Evolutionary conservation across 2,797 vertebrate genomes (phyloP).

Genomic region (Crenichthys baileyi): DNA sequence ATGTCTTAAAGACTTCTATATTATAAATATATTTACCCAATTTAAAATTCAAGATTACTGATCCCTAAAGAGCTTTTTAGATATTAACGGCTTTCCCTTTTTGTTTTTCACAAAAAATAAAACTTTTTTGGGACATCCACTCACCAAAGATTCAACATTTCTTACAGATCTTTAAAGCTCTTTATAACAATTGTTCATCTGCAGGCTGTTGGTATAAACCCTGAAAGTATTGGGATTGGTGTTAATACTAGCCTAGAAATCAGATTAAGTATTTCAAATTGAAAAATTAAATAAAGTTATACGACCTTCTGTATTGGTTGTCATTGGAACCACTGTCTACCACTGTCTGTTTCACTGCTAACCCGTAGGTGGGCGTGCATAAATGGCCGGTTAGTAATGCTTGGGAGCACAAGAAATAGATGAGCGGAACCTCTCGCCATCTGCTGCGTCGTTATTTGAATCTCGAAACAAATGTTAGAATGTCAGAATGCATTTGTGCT

Average conservation of each 20-base stretch:
- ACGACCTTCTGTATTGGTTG: neutral
- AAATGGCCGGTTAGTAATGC: slow-evolving; percentile 48
- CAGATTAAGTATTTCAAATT: neutral
- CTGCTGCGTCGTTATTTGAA: slow-evolving; percentile 55
- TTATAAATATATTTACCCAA: neutral
- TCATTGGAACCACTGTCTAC: too few relatives aligned
- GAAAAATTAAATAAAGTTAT: neutral
- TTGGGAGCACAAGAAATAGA: slow-evolving; percentile 45
- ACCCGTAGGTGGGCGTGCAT: slow-evolving; percentile 43
- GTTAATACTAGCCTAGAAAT: neutral
- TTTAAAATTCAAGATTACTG: neutral
- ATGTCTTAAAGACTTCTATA: neutral
- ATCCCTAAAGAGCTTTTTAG: neutral
- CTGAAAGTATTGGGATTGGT: neutral
- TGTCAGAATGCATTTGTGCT: slow-evolving; percentile 59
- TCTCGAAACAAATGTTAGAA: slow-evolving; percentile 58
- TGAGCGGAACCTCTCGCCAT: slow-evolving; percentile 56
- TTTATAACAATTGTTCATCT: neutral
- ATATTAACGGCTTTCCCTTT: neutral
- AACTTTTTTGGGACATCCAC: neutral
- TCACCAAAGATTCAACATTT: neutral
- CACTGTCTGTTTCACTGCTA: slow-evolving; percentile 34
- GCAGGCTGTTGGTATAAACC: neutral
- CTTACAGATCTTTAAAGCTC: neutral
- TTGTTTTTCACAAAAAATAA: neutral